Evolutionary conservation across 2,797 vertebrate species (phyloP), one percentile per base, ranked within the genome.

Genomic region (Muscicapa striata): DNA sequence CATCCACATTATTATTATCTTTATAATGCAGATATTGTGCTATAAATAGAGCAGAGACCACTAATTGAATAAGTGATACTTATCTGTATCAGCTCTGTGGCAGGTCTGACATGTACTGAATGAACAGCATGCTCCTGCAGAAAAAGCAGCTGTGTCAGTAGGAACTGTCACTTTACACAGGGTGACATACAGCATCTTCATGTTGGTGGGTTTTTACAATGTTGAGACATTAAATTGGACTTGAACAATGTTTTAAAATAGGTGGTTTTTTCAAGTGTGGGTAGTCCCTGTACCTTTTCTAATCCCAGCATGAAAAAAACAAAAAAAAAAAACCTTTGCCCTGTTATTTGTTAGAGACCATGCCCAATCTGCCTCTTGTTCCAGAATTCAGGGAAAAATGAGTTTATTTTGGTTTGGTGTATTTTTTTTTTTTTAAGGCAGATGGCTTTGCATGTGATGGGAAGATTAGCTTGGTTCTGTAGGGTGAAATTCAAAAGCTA

Each of bases 201-300:
- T 13, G 29, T 4, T 55, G 24, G 16, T 7, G 0, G 2, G 1
- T 26, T 59, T 43, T 29, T 64, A 30, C n/a, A 15, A 15, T 1
- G 0, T 49, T 30, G 26, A 84, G 58, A 52, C 5, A 5, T 70
- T 51, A 58, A 79, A 59, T 72, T 74, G 57, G 13, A 41, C 12
- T 55, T 74, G n/a, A 52, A n/a, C 3, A 2, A 6, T 36, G 13
- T 57, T 91, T 82, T 79, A 38, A 74, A 83, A 15, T 32, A 63
- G 10, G 15, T 70, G 29, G 13, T 63, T 15, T 63, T 12, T 46
- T 70, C 8, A 43, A 59, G 40, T 67, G 29, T 52, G 36, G 9
- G 15, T 73, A 13, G 21, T 34, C 17, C 18, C 15, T 22, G 5
- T 55, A 11, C 24, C 19, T 78, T 84, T 58, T 62, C 22, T 62